Base-by-base conservation (phyloP, 2,888 invertebrate genomes). In the Hyposoter didymator region DNA sequence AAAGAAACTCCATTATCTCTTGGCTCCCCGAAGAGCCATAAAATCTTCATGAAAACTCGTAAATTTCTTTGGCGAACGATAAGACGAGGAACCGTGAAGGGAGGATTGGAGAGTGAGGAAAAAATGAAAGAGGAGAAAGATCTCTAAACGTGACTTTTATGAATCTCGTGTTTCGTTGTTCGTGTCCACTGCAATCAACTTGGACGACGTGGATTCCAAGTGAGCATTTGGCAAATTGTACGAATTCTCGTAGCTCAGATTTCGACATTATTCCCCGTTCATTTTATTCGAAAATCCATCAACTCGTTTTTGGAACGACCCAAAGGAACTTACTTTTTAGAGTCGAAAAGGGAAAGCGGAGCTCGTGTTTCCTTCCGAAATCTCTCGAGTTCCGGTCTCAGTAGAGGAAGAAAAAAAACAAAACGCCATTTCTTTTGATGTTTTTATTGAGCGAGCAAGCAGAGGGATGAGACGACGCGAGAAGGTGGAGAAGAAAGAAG, bases 11-110 rank as follows among this genome's bases (percentile, higher is more conserved):
- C 75, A 70, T 79, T 75, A 64, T 82, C 67, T 76, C 72, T 47
- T n/a, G 72, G 39, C 64, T 64, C 59, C 59, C 67, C 75, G 8
- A 59, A 32, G 28, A 52, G 73, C 79, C 72, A 76, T 85, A 85
- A 85, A 83, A 55, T 79, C 85, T 76, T 85, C 79, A 73, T 72
- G 82, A 82, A 85, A 85, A 80, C 85, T 85, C 85, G 67, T 85
- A 85, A 85, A 85, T 85, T 76, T 82, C 79, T 59, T 79, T 43
- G 28, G 70, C 66, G 67, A 32, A 52, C 75, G 85, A 85, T 82
- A 82, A 82, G 76, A 59, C 19, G 82, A 76, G 52, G 78, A 76
- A 67, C 22, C 47, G 45, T 12, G 43, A 49, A 39, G 73, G 52
- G 52, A 82, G 69, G 69, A 64, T 72, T 70, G 3, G 66, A 67